Percentiles rank a stretch among this genome's conserved stretches.
These are phyloP conservation scores for Temnothorax longispinosus DNA, from an alignment of 1,140 invertebrate genomes.

Conservation along the genomic window DNA sequence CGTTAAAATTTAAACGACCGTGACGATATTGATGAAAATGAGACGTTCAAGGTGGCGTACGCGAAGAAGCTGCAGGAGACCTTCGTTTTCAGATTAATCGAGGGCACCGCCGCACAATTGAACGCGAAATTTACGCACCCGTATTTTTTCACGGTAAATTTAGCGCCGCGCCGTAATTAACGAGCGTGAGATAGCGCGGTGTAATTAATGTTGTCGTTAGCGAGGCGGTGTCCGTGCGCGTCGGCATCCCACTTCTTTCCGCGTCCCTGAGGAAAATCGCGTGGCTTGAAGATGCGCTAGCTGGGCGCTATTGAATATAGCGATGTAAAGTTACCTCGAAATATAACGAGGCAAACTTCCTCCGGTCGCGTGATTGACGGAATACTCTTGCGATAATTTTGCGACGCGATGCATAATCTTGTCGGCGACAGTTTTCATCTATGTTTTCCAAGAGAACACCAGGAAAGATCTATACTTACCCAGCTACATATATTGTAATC, in stretches of 20 bases:
- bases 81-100: constrained; percentile 32
- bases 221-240: constrained; percentile 9
- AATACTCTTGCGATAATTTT: constrained; percentile 24
- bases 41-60: neutral
- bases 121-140: constrained; percentile 35
- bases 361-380: neutral
- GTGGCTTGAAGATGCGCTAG: neutral
- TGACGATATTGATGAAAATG: neutral
- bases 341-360: constrained; percentile 42
- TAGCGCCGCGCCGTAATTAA: constrained; percentile 61
- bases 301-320: neutral
- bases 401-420: constrained; percentile 3
- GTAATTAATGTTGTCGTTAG: constrained; percentile 68
- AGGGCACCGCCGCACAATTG: constrained; percentile 8
- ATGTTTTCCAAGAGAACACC: neutral
- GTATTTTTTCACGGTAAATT: constrained; percentile 45
- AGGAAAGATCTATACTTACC: neutral
- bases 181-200: constrained; percentile 52
- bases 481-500: neutral
- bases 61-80: neutral
- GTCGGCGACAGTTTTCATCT: neutral
- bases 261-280: constrained; percentile 34
- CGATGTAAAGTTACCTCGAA: constrained; percentile 5
- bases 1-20: neutral
- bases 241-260: constrained; percentile 43